Evolutionary conservation across 92 coral and sea anemone genomes (phyloP).

Genomic region (Blastomussa wellsi): DNA sequence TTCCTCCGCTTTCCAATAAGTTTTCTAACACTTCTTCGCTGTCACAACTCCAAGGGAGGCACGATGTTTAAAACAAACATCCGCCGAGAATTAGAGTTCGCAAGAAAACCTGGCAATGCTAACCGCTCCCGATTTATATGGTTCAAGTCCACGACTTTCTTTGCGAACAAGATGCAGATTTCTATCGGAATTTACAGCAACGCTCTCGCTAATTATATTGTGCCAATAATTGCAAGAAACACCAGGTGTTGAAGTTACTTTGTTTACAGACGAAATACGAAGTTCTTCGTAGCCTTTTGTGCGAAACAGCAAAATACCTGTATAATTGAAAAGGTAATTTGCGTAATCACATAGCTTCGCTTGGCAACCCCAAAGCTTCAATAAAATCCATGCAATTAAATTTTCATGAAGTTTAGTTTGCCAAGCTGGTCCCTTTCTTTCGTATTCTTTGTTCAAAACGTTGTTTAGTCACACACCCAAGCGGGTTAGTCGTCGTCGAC

Average conservation of each 20-base stretch:
- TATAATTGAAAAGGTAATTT: conserved; percentile 10
- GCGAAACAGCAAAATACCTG: conserved; percentile 27
- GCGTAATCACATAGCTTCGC: neutral
- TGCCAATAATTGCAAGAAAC: conserved; percentile 9
- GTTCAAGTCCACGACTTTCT: neutral
- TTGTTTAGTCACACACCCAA: neutral
- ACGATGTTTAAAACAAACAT: neutral
- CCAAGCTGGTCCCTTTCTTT: neutral
- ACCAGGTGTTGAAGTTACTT: conserved; percentile 17
- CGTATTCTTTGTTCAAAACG: neutral
- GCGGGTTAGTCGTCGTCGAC: neutral
- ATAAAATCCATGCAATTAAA: conserved; percentile 8
- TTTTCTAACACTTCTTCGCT: neutral
- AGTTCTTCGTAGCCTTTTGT: conserved; percentile 12
- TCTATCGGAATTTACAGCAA: conserved; percentile 13
- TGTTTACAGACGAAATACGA: conserved; percentile 10
- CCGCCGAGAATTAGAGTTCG: neutral
- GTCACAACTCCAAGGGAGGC: neutral
- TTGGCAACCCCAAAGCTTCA: conserved; percentile 20
- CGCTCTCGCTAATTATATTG: neutral
- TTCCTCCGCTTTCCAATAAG: conserved; percentile 15
- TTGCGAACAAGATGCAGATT: neutral
- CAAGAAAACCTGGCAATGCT: neutral
- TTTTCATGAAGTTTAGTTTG: conserved; percentile 21
- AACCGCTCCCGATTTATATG: neutral